Base-by-base conservation (phyloP, 2,113 vertebrate species). In the Regulus satrapa region DNA sequence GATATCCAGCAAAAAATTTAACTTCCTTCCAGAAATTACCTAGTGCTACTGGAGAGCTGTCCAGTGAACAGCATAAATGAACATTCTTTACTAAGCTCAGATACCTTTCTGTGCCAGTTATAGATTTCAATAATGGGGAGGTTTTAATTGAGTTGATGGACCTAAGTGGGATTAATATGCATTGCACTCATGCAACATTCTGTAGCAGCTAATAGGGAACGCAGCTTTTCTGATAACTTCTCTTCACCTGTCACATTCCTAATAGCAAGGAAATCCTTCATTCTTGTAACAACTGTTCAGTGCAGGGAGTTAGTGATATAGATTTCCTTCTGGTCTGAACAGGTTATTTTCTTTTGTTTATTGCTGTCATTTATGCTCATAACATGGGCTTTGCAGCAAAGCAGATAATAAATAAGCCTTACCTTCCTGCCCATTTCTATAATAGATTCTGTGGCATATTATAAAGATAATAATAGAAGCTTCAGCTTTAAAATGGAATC, bases 341-440 rank as follows among this genome's bases (percentile, higher is more conserved):
- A 77, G 32, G 74, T 93, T 52, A 69, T 89, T 92, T 94, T 66
- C 18, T 80, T 83, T 74, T 63, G 56, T 92, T 95, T 96, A 95
- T 85, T 92, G 78, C 79, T 83, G 55, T 43, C 51, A 52, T 85
- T 95, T 88, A 31, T 61, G 55, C 28, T 71, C 51, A 34, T 83
- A 59, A 71, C 54, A 91, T 5, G n/a, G n/a, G 43, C 1, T 88
- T 92, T 93, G 78, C 2, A 3, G 78, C 52, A 61, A 85, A 89
- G 32, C 31, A 13, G 56, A 29, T 41, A 38, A 69, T 96, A 92
- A 93, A 95, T 85, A 77, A 92, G 29, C 55, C 43, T 95, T 55
- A 48, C 36, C 40, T 89, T 85, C 62, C 63, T 92, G 51, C 10
- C 43, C 12, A 66, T 66, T 93, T 43, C 32, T 88, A 4, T 55